These are phyloP conservation scores for Corythaixoides concolor DNA, from an alignment of 2,113 vertebrate species.

Conservation along the genomic window DNA sequence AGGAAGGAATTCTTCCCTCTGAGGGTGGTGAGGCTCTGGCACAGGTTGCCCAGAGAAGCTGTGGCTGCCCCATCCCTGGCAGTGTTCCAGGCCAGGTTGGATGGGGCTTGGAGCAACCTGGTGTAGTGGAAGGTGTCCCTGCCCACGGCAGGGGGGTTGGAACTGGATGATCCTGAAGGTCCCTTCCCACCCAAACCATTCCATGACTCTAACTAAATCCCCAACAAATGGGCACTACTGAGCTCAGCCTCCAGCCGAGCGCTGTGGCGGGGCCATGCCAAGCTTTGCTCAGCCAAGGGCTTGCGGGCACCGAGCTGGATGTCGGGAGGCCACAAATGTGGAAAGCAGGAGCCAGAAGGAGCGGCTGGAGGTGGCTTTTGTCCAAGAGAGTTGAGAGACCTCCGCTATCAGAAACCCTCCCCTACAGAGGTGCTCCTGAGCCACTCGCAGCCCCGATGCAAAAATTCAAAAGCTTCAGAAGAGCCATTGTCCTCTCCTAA, in stretches of 20 bases:
- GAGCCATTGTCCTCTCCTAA: neutral
- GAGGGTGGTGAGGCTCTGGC: too few species aligned
- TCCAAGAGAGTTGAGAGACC: neutral
- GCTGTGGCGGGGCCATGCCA: rapidly evolving
- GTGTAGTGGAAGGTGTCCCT: too few species aligned
- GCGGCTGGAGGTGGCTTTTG: neutral
- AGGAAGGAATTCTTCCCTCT: too few species aligned
- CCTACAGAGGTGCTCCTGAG: neutral
- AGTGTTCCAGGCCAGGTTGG: too few species aligned
- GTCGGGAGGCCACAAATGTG: rapidly evolving
- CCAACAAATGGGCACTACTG: rapidly evolving
- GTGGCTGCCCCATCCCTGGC: too few species aligned
- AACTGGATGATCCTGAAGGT: too few species aligned
- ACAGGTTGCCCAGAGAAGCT: too few species aligned
- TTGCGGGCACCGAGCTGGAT: neutral
- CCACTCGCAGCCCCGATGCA: neutral
- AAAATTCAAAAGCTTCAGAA: neutral
- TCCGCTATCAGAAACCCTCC: neutral
- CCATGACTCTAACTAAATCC: neutral
- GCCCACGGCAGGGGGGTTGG: too few species aligned
- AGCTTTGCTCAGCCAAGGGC: neutral
- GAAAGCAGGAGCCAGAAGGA: neutral
- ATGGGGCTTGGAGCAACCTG: too few species aligned
- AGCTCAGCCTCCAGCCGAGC: neutral
- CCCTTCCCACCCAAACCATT: too few species aligned